Evolutionary conservation across 1,140 invertebrate species (phyloP).

Genomic region (Pseudomyrmex sp.): DNA sequence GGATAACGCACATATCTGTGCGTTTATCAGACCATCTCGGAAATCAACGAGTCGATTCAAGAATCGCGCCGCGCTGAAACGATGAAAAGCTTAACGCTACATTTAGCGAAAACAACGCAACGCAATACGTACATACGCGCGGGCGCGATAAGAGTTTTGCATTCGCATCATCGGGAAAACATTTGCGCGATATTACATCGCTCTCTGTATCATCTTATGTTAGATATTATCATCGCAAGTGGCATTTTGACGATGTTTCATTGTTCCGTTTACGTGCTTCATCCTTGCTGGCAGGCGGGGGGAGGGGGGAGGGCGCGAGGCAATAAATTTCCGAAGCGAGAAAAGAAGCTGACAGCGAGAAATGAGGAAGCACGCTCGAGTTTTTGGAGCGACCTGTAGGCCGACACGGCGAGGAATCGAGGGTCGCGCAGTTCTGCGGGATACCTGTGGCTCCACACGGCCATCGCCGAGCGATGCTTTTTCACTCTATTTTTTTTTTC

Average conservation of each 20-base stretch:
- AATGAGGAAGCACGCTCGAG: slow-evolving; percentile 19
- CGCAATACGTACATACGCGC: background rate
- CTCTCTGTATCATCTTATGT: background rate
- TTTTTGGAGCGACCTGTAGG: slow-evolving; percentile 67
- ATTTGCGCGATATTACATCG: background rate
- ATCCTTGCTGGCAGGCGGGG: background rate
- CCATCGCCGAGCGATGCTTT: slow-evolving; percentile 65
- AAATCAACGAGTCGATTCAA: background rate
- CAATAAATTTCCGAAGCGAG: background rate
- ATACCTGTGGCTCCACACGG: slow-evolving; percentile 73
- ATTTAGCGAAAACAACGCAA: background rate
- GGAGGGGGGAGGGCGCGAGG: no score
- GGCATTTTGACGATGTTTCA: background rate
- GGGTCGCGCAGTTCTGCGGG: slow-evolving; percentile 59
- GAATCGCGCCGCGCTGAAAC: background rate
- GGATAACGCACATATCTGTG: background rate
- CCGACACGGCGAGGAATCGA: slow-evolving; percentile 48
- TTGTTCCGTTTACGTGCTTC: slow-evolving; percentile 3
- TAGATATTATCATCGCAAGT: background rate
- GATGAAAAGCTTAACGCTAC: background rate
- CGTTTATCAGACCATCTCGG: background rate
- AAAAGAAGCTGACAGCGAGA: slow-evolving; percentile 24
- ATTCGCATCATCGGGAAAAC: background rate
- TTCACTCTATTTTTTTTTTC: slow-evolving; percentile 43
- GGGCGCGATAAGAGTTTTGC: no score